Evolutionary conservation across 1,140 invertebrate species (phyloP).

Genomic region (Drosophila athabasca): DNA sequence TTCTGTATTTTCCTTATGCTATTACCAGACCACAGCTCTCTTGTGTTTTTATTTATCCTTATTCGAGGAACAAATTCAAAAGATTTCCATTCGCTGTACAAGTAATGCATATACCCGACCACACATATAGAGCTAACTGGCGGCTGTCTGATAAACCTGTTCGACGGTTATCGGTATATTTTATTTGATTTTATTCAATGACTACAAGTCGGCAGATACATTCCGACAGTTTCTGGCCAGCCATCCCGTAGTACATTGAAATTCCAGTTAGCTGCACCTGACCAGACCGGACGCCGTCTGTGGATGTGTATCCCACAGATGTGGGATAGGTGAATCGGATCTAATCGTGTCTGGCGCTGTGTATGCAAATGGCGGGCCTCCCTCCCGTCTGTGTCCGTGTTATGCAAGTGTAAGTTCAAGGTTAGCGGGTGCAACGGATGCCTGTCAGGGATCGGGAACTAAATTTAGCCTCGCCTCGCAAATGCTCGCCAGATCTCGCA

Average conservation of each 20-base stretch:
- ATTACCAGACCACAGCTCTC: too few relatives aligned
- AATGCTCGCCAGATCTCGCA: constrained; percentile 44
- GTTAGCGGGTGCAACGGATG: constrained; percentile 36
- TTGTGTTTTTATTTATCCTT: too few relatives aligned
- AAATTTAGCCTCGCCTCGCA: constrained; percentile 22
- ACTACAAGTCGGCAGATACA: constrained; percentile 64
- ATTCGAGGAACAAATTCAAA: too few relatives aligned
- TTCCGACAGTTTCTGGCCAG: constrained; percentile 49
- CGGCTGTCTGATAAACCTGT: constrained; percentile 15
- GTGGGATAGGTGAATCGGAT: constrained; percentile 1
- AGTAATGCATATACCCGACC: too few relatives aligned
- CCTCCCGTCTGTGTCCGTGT: constrained; percentile 6
- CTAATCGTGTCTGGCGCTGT: constrained; percentile 21
- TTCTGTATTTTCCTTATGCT: too few relatives aligned
- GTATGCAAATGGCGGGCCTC: constrained; percentile 51
- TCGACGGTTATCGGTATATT: constrained; percentile 13
- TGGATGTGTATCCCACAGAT: not conserved
- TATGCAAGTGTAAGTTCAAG: constrained; percentile 59
- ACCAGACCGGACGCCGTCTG: constrained; percentile 56
- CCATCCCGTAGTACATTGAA: constrained; percentile 32
- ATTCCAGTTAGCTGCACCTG: constrained; percentile 72
- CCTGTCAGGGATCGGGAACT: constrained; percentile 37
- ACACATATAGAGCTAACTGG: too few relatives aligned
- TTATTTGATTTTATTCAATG: constrained; percentile 1
- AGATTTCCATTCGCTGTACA: too few relatives aligned